Base-by-base conservation (phyloP, 2,113 vertebrate genomes). In the Ictidomys tridecemlineatus region DNA sequence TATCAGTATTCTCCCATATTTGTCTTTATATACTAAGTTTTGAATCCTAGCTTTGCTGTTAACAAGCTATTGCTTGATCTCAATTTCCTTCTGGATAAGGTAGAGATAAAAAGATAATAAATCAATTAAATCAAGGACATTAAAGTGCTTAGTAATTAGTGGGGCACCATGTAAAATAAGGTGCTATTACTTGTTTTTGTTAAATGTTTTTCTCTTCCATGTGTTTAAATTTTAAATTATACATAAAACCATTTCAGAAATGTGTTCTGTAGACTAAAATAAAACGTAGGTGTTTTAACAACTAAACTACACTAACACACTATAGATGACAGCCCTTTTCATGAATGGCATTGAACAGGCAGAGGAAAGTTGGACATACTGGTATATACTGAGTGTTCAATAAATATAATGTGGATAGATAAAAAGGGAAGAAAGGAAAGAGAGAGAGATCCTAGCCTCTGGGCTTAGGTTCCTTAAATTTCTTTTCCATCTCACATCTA, bases 101-200 rank as follows among this genome's bases (percentile, higher is more conserved):
- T 72, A 90, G 56, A 95, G 30, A 67, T 95, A 70, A 78, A 73
- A 96, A 95, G 42, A 94, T 89, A 17, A 48, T 61, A 74, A 69
- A 91, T 89, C 78, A 96, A 92, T 85, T 45, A 93, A 85, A 91
- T 91, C 22, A 77, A 26, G 45, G 22, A 53, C 67, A 82, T 39
- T n/a, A 89, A 96, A 69, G 58, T 93, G 8, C 22, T 96, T 89
- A 96, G 45, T 72, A 83, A 83, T 89, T 93, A 80, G 37, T 85
- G 83, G 26, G 26, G 10, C 45, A 77, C 53, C 39, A 63, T 61
- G 73, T 26, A 77, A 65, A 89, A 73, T 72, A 95, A 76, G 32
- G n/a, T 76, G 22, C 20, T 93, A 73, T 77, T 87, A 85, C 30
- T 89, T 63, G 34, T 26, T 37, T 26, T 37, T 97, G 93, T 91